Base-by-base conservation (phyloP, 2,797 vertebrate genomes). In the Pempheris klunzingeri region DNA sequence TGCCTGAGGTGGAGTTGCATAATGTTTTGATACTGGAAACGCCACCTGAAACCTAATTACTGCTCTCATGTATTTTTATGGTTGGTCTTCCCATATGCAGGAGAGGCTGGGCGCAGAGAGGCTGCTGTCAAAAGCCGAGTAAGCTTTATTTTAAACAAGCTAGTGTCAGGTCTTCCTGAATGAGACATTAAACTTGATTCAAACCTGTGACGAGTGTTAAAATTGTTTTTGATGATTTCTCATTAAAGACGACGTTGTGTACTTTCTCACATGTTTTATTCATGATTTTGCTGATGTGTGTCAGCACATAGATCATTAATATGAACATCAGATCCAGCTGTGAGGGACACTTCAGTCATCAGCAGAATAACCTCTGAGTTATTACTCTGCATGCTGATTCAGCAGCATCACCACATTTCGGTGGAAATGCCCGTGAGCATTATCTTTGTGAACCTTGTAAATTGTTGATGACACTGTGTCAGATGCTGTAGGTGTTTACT, bases 21-120 rank as follows among this genome's bases (percentile, higher is more conserved):
- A 57, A 53, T 77, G 64, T 71, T 58, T 59, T 44, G 9, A 38
- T 47, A 50, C 52, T 24, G 24, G 24, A 13, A 53, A 30, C 12
- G 4, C 10, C 54, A 34, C 20, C 43, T 50, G 10, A 18, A 77
- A 24, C 17, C 17, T 22, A 20, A 67, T 73, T 50, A 49, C 57
- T 0, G 7, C 36, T 28, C 36, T 30, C 10, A 3, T 54, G 38
- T 65, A 6, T 74, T 58, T 74, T 20, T 47, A 14, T 55, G 15
- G 50, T 49, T 71, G 62, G 17, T 49, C 2, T 36, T 57, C 5
- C 0, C 71, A 41, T 41, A 50, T 53, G 24, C 62, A 50, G 46
- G 13, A 49, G 34, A 63, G 22, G 17, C 0, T 28, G 4, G 13
- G 39, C 57, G n/a, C 36, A 0, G 43, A 34, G n/a, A 47, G 44